Percentiles rank a stretch among this genome's conserved stretches.
Conservation (phyloP, 1,140 invertebrate species). For the Rhyacophila brunnea region DNA sequence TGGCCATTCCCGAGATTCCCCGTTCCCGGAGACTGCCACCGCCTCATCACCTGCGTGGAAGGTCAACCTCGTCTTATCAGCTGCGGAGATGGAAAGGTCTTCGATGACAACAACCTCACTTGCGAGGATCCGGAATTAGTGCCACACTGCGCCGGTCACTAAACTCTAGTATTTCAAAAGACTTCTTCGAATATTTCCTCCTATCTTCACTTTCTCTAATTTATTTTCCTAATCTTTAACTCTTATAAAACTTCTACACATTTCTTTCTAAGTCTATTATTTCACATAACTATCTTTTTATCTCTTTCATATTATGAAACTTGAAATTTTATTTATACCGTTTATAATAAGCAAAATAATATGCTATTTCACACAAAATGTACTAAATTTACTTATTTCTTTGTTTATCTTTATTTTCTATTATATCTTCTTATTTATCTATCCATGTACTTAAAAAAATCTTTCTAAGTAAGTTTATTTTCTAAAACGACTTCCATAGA, state of each 20-base stretch:
- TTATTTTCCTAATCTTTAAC: neutral
- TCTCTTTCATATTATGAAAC: too few species aligned
- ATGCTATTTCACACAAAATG: too few species aligned
- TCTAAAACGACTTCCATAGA: too few species aligned
- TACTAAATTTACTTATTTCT: too few species aligned
- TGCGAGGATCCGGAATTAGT: slow-evolving; percentile 80
- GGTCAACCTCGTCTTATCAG: slow-evolving; percentile 80
- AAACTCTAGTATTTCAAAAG: neutral
- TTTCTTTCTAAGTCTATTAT: neutral
- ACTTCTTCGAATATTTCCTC: neutral
- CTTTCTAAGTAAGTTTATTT: too few species aligned
- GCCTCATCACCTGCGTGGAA: slow-evolving; percentile 85
- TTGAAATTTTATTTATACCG: too few species aligned
- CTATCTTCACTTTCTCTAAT: neutral
- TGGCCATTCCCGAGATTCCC: slow-evolving; percentile 88
- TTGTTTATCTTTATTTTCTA: too few species aligned
- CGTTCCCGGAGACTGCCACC: slow-evolving; percentile 77
- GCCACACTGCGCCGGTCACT: slow-evolving; percentile 52
- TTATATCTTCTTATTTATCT: too few species aligned
- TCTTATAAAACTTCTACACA: neutral
- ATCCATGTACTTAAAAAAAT: too few species aligned
- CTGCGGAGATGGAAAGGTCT: slow-evolving; percentile 82
- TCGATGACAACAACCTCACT: slow-evolving; percentile 77
- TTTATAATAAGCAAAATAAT: too few species aligned
- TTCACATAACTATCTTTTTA: too few species aligned